Evolutionary conservation across 2,888 invertebrate genomes (phyloP).

Genomic region (Drosophila histrio): DNA sequence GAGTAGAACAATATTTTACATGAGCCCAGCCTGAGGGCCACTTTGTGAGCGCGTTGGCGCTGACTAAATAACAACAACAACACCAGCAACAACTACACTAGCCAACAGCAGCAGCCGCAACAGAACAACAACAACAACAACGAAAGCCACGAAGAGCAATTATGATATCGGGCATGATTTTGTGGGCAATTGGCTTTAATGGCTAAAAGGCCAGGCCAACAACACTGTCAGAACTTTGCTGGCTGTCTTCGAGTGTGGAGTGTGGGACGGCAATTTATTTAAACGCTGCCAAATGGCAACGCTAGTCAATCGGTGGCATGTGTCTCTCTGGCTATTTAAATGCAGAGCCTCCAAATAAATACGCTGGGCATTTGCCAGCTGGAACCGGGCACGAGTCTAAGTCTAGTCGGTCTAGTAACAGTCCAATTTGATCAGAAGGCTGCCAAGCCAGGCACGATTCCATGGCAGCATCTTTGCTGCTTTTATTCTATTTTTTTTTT

Average conservation of each 20-base stretch:
- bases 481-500: background rate
- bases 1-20: slow-evolving; percentile 70
- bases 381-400: slow-evolving; percentile 3
- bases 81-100: slow-evolving; percentile 1
- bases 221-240: slow-evolving; percentile 16
- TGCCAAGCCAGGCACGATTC: slow-evolving; percentile 28
- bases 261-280: slow-evolving; percentile 64
- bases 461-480: slow-evolving; percentile 20
- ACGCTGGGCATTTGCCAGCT: slow-evolving; percentile 61
- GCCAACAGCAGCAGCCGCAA: slow-evolving; percentile 34
- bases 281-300: slow-evolving; percentile 74
- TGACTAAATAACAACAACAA: slow-evolving; percentile 62
- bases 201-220: slow-evolving; percentile 47
- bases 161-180: slow-evolving; percentile 80
- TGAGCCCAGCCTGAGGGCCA: slow-evolving; percentile 54
- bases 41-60: slow-evolving; percentile 58
- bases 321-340: slow-evolving; percentile 50
- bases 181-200: slow-evolving; percentile 80
- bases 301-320: slow-evolving; percentile 61
- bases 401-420: background rate
- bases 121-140: slow-evolving; percentile 24
- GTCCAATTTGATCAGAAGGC: slow-evolving; percentile 13
- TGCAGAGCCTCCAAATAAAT: slow-evolving; percentile 50
- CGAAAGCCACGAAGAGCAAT: slow-evolving; percentile 77
- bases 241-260: slow-evolving; percentile 1